phyloP scores from a whole-genome alignment of 2,888 invertebrate species.

The Podotricha telesiphe region DNA sequence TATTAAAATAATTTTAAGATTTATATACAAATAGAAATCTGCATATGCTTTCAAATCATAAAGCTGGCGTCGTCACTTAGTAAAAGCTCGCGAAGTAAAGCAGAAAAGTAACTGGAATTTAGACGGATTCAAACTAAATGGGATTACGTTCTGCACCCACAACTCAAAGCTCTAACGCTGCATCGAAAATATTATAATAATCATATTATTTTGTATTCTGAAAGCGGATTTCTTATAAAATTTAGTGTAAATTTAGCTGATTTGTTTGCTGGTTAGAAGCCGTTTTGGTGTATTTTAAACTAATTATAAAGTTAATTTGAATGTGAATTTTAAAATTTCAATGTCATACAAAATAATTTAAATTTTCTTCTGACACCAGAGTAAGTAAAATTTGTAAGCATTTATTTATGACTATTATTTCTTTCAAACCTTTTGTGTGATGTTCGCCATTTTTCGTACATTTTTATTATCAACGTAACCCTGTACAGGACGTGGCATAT shows the following conservation, averaged over 20 bases:
- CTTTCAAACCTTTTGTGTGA: background rate
- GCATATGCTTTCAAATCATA: constrained; percentile 2
- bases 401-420: background rate
- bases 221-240: background rate
- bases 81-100: constrained; percentile 13
- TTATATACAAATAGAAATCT: background rate
- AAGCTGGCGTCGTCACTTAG: constrained; percentile 1
- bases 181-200: constrained; percentile 24
- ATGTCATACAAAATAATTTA: too few species aligned
- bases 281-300: too few species aligned
- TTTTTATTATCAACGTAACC: constrained; percentile 5
- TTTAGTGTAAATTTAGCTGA: background rate
- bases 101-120: constrained; percentile 24
- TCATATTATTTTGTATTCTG: constrained; percentile 17
- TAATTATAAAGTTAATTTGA: too few species aligned
- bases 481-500: constrained; percentile 11
- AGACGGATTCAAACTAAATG: constrained; percentile 24
- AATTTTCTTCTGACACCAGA: too few species aligned
- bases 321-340: too few species aligned
- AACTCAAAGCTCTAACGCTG: constrained; percentile 13
- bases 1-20: constrained; percentile 1
- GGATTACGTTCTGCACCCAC: constrained; percentile 27
- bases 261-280: too few species aligned
- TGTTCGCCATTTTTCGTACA: background rate
- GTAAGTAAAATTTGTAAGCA: too few species aligned